Evolutionary conservation across 2,797 vertebrate species (phyloP).

Genomic region (Anniella stebbinsi): DNA sequence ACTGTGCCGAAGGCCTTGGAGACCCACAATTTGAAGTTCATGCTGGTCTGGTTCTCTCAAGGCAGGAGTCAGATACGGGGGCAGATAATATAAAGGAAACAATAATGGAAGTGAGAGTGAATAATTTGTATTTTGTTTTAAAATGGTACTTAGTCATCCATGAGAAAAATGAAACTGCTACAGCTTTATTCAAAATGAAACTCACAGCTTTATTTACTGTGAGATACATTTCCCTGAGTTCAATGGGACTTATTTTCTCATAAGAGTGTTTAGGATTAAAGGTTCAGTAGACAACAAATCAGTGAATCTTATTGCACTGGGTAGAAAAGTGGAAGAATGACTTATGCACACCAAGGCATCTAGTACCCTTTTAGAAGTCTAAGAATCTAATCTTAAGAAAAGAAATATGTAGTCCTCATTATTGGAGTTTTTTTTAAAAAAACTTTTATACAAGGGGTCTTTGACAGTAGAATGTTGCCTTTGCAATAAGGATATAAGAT

Average conservation of each 20-base stretch:
- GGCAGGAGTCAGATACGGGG: neutral
- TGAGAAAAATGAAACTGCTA: neutral
- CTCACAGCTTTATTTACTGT: neutral
- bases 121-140: neutral
- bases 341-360: neutral
- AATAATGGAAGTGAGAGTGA: neutral
- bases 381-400: neutral
- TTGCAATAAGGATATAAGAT: conserved; percentile 1
- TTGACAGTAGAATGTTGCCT: neutral
- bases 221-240: neutral
- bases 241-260: neutral
- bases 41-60: neutral
- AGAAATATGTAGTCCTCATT: neutral
- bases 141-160: neutral
- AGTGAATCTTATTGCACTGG: neutral
- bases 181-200: neutral
- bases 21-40: conserved; percentile 13
- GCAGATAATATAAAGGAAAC: neutral
- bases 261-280: neutral
- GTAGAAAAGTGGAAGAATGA: neutral
- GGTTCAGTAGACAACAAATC: neutral
- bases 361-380: neutral
- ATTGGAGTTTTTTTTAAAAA: neutral
- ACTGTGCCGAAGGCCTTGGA: conserved; percentile 11
- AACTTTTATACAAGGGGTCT: neutral